phyloP scores from a whole-genome alignment of 2,113 vertebrate genomes.

The Gallinago paraguaiae region DNA sequence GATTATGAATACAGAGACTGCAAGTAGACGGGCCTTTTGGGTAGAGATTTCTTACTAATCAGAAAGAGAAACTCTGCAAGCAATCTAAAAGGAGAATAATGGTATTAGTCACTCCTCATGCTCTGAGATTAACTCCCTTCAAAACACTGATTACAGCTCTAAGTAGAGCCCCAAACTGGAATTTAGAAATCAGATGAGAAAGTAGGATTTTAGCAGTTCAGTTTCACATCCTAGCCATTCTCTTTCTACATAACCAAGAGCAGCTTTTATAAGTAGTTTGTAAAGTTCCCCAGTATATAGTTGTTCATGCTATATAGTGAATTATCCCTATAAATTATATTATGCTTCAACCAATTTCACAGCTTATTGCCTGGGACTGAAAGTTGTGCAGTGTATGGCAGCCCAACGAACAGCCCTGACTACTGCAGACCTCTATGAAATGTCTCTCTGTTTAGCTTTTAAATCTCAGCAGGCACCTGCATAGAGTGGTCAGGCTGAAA shows the following conservation, averaged over 20 bases:
- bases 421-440: not conserved
- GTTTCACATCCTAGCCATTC: not conserved
- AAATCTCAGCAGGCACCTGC: not conserved
- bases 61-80: slow-evolving; percentile 4
- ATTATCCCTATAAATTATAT: not conserved
- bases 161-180: slow-evolving; percentile 9
- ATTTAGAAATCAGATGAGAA: slow-evolving; percentile 13
- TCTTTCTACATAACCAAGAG: not conserved
- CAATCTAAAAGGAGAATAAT: not conserved
- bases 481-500: not conserved
- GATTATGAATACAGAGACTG: not conserved
- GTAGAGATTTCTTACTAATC: not conserved
- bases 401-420: not conserved
- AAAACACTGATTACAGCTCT: slow-evolving; percentile 24
- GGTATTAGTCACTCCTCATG: slow-evolving; percentile 25
- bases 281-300: not conserved
- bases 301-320: not conserved
- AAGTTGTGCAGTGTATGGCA: not conserved
- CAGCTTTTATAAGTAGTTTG: not conserved
- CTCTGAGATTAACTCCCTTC: slow-evolving; percentile 47
- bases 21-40: not conserved
- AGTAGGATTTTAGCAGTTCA: not conserved
- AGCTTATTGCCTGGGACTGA: not conserved
- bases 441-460: not conserved
- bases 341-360: not conserved